A percentile compares a stretch with the other conserved stretches of the same genome.
phyloP scores from a whole-genome alignment of 2,113 vertebrate species.

The Phyllostomus hastatus region DNA sequence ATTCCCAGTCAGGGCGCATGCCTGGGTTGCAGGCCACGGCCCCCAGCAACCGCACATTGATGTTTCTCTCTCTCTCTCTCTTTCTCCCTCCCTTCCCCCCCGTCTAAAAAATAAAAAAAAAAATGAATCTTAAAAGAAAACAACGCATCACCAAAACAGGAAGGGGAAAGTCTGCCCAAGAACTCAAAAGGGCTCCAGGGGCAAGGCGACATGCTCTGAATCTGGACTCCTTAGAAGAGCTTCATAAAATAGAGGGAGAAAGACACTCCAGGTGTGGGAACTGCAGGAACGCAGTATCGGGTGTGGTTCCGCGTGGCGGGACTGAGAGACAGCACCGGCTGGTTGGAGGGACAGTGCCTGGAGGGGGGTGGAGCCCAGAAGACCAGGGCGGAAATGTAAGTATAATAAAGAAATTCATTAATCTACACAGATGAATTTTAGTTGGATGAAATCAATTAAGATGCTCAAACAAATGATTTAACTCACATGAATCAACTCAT shows the following conservation, averaged over 20 bases:
- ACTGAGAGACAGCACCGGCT: accelerated
- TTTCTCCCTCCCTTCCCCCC: too few relatives aligned
- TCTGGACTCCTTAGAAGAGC: background rate
- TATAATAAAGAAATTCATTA: background rate
- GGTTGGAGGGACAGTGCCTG: background rate
- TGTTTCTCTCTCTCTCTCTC: too few relatives aligned
- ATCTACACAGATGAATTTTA: background rate
- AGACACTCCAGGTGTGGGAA: background rate
- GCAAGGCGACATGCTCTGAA: background rate
- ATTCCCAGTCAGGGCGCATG: too few relatives aligned
- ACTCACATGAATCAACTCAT: background rate
- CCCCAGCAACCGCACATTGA: too few relatives aligned
- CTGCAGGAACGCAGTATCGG: background rate
- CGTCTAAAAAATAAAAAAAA: too few relatives aligned
- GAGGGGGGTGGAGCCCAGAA: background rate
- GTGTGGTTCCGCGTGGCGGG: accelerated
- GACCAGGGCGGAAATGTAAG: background rate
- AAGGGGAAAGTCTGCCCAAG: background rate
- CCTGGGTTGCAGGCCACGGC: too few relatives aligned
- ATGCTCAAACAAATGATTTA: background rate
- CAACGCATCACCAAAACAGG: background rate
- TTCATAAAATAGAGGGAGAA: background rate
- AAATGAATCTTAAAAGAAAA: background rate
- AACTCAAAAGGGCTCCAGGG: accelerated
- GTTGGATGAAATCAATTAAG: background rate